A percentile compares a stretch with the other conserved stretches of the same genome.
These are phyloP conservation scores for Popillia japonica DNA, from an alignment of 1,140 invertebrate genomes.

Conservation along the genomic window DNA sequence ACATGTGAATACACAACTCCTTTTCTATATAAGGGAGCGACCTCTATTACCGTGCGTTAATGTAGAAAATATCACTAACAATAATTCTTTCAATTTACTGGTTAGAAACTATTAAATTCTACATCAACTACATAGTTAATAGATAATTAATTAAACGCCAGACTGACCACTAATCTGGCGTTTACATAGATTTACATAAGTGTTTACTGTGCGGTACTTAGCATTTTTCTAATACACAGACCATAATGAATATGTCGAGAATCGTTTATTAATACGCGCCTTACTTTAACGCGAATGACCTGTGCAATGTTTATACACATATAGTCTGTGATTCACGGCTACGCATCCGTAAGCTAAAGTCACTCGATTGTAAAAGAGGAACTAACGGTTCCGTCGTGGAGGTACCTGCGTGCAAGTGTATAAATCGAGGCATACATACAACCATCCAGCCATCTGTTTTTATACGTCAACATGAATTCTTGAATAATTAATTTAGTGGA, in stretches of 20 bases:
- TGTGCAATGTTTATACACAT: not conserved
- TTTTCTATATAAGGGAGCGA: not conserved
- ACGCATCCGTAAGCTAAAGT: slow-evolving; percentile 17
- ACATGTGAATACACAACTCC: not conserved
- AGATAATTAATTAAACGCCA: slow-evolving; percentile 12
- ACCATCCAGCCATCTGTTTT: not conserved
- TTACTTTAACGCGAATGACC: slow-evolving; percentile 4
- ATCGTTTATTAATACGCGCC: not conserved
- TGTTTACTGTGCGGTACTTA: not conserved
- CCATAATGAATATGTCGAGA: not conserved
- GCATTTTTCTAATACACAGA: not conserved
- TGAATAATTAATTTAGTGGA: not conserved
- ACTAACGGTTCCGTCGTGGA: not conserved
- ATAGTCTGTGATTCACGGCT: not conserved
- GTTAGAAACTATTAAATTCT: not conserved
- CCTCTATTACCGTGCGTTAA: not conserved
- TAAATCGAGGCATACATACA: not conserved
- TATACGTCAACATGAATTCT: not conserved
- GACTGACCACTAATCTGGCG: not conserved
- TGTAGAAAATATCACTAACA: not conserved
- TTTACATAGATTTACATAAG: slow-evolving; percentile 12
- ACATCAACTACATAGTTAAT: not conserved
- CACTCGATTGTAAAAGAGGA: slow-evolving; percentile 10
- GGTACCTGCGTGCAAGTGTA: not conserved
- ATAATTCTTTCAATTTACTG: not conserved